A percentile compares a stretch with the other conserved stretches of the same genome.
Conservation (phyloP, 2,888 invertebrate genomes). For the Amitus sp. region DNA sequence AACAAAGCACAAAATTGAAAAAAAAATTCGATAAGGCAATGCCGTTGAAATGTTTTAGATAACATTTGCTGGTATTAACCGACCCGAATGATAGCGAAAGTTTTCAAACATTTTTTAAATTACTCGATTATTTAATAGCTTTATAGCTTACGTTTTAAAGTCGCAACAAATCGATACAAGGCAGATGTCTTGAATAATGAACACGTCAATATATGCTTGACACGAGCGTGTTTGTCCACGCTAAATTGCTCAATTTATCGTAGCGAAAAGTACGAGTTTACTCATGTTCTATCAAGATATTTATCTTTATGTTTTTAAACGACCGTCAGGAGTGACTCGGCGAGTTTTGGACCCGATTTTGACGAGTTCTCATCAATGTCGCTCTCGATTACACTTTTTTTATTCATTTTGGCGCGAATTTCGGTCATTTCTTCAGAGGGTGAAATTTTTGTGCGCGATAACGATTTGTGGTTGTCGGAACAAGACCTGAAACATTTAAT, state of each 20-base stretch:
- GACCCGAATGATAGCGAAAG: no score
- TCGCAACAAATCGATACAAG: no score
- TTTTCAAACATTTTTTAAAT: no score
- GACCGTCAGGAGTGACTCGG: neutral
- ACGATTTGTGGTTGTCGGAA: constrained; percentile 44
- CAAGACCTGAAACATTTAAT: constrained; percentile 39
- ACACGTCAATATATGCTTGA: neutral
- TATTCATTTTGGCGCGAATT: neutral
- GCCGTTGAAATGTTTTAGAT: no score
- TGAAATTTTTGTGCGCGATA: neutral
- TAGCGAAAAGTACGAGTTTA: neutral
- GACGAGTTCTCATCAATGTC: neutral
- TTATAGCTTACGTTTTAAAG: no score
- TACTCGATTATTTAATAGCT: no score
- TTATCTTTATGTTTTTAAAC: neutral
- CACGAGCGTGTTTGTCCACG: neutral
- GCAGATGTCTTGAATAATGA: no score
- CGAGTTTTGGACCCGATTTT: neutral
- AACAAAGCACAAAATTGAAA: no score
- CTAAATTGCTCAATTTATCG: neutral
- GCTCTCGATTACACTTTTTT: neutral
- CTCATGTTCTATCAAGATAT: neutral
- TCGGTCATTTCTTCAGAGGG: neutral
- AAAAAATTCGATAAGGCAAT: no score
- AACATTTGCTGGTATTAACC: no score